A percentile compares a stretch with the other conserved stretches of the same genome.
These are phyloP conservation scores for Diadegma fenestrale DNA, from an alignment of 2,888 invertebrate species.

Conservation along the genomic window DNA sequence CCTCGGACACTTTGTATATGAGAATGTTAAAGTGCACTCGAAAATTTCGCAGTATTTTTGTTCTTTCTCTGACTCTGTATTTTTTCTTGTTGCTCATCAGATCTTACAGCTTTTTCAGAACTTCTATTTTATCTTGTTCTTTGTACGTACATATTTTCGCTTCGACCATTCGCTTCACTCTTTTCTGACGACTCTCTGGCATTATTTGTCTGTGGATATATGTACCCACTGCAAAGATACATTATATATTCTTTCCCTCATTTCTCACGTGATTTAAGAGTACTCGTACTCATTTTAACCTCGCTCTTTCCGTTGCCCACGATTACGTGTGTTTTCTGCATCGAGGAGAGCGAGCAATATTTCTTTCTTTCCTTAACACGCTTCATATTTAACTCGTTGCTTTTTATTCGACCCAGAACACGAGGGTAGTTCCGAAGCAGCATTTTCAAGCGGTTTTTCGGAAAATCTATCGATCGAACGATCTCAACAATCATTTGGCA, in stretches of 20 bases:
- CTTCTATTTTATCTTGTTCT: conserved; percentile 46
- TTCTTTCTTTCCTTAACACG: background rate
- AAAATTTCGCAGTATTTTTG: conserved; percentile 24
- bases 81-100: conserved; percentile 39
- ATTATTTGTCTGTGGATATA: conserved; percentile 29
- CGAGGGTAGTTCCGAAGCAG: background rate
- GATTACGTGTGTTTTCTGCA: conserved; percentile 50
- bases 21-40: background rate
- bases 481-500: too few species aligned
- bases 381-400: background rate
- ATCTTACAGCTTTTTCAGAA: conserved; percentile 16
- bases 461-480: too few species aligned
- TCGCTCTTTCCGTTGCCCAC: conserved; percentile 34
- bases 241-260: conserved; percentile 59
- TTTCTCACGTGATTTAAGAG: conserved; percentile 65
- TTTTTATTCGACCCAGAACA: background rate
- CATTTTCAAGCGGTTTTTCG: background rate
- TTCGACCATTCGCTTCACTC: conserved; percentile 32
- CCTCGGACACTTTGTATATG: conserved; percentile 9
- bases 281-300: conserved; percentile 58
- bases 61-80: conserved; percentile 27
- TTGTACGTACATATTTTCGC: conserved; percentile 13
- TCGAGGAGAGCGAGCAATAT: conserved; percentile 17
- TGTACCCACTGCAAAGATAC: conserved; percentile 12
- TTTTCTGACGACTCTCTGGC: conserved; percentile 58